These are phyloP conservation scores for Pocota personata DNA, from an alignment of 2,888 invertebrate species.

Conservation along the genomic window DNA sequence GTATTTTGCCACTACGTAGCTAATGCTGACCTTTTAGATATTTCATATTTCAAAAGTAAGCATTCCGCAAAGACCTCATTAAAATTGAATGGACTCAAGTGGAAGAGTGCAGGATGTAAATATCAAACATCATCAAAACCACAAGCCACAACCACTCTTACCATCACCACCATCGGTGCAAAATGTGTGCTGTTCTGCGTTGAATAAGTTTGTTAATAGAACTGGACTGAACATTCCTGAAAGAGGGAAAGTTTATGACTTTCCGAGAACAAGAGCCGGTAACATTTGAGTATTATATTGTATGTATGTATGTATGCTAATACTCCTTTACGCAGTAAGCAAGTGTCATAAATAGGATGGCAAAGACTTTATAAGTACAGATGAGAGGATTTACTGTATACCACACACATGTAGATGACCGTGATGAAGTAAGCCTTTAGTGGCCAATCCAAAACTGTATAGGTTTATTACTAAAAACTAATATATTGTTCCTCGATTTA, in stretches of 20 bases:
- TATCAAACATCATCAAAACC: neutral
- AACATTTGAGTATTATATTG: neutral
- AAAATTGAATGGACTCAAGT: constrained; percentile 42
- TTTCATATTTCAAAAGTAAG: constrained; percentile 47
- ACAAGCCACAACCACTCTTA: constrained; percentile 3
- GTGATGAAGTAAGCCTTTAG: too few species aligned
- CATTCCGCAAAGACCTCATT: constrained; percentile 38
- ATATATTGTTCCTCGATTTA: too few species aligned
- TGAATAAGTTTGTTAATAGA: neutral
- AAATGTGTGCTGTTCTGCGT: neutral
- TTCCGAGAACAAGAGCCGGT: neutral
- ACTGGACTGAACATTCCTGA: neutral
- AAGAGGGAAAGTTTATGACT: neutral
- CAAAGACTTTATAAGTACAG: too few species aligned
- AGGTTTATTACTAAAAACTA: too few species aligned
- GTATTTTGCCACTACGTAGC: neutral
- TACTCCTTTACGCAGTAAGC: neutral
- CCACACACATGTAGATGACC: too few species aligned
- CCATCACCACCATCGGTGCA: neutral
- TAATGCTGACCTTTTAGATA: constrained; percentile 29
- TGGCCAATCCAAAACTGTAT: too few species aligned
- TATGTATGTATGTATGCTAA: neutral
- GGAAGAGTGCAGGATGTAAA: constrained; percentile 30
- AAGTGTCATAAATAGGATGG: neutral
- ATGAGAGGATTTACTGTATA: too few species aligned